Evolutionary conservation across 2,888 invertebrate species (phyloP).

Genomic region (Eilema sororculum): DNA sequence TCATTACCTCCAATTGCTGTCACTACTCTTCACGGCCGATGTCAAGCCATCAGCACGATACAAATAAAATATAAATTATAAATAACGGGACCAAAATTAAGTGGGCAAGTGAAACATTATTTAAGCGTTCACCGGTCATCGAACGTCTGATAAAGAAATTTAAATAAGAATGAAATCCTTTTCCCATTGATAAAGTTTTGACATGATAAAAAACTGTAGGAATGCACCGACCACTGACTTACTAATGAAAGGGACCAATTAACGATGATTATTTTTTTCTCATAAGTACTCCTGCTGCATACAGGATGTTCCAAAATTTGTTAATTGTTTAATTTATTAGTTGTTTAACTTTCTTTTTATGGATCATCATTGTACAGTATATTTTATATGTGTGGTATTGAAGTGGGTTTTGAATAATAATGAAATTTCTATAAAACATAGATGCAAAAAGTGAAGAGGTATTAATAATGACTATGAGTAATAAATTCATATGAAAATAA

Average conservation of each 20-base stretch:
- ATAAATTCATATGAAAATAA: too few relatives aligned
- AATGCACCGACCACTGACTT: slow-evolving; percentile 81
- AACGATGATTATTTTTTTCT: slow-evolving; percentile 85
- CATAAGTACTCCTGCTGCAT: slow-evolving; percentile 67
- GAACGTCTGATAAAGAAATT: slow-evolving; percentile 80
- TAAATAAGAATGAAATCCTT: slow-evolving; percentile 86
- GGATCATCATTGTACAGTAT: neutral
- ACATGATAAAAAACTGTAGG: slow-evolving; percentile 82
- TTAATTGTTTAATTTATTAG: slow-evolving; percentile 14
- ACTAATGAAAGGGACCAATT: slow-evolving; percentile 87
- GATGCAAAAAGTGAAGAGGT: too few relatives aligned
- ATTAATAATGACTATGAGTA: too few relatives aligned
- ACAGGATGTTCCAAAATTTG: slow-evolving; percentile 63
- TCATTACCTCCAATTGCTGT: neutral
- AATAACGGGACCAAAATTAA: slow-evolving; percentile 48
- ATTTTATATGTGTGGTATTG: neutral
- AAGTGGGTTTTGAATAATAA: neutral
- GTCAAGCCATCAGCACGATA: neutral
- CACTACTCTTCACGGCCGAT: neutral
- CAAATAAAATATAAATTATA: slow-evolving; percentile 3
- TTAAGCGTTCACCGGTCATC: slow-evolving; percentile 70
- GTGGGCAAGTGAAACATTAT: slow-evolving; percentile 72
- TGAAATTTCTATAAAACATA: neutral
- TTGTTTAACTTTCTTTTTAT: neutral
- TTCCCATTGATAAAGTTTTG: slow-evolving; percentile 86